These are phyloP conservation scores for Clarias fuscus DNA, from an alignment of 2,797 vertebrate species.

Conservation along the genomic window DNA sequence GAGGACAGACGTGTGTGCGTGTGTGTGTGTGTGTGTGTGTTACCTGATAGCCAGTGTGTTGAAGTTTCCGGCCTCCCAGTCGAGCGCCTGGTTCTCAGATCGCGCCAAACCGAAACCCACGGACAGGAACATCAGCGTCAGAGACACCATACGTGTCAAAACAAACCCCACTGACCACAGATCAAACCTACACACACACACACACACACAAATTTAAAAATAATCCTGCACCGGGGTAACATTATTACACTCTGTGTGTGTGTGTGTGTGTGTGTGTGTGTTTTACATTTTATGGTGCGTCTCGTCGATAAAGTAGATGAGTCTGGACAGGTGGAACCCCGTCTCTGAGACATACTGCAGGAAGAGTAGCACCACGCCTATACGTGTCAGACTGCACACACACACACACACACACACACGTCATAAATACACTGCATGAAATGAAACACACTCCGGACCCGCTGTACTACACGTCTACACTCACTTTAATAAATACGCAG, in stretches of 20 bases:
- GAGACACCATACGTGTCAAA: constrained; percentile 87
- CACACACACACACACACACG: neutral
- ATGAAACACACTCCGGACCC: neutral
- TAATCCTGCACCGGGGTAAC: neutral
- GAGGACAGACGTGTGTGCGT: neutral
- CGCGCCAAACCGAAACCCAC: constrained; percentile 92
- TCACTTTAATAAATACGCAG: constrained; percentile 96
- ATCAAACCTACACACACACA: constrained; percentile 79
- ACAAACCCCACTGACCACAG: constrained; percentile 92
- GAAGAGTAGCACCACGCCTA: constrained; percentile 90
- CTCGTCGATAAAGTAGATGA: constrained; percentile 92
- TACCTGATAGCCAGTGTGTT: constrained; percentile 92
- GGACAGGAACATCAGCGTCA: constrained; percentile 91
- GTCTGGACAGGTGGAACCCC: constrained; percentile 88
- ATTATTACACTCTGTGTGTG: neutral
- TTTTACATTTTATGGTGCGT: constrained; percentile 93
- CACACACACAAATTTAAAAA: constrained; percentile 8
- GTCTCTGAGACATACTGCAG: constrained; percentile 91
- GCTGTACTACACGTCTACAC: constrained; percentile 47
- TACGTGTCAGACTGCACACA: constrained; percentile 81
- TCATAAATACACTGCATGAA: neutral
- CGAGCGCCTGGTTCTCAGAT: constrained; percentile 84
- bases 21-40: constrained; percentile 29
- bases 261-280: neutral
- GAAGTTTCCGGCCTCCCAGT: constrained; percentile 88